Evolutionary conservation across 2,888 invertebrate species (phyloP), one percentile per base, ranked within the genome.

Genomic region (Lucinisca nassula): DNA sequence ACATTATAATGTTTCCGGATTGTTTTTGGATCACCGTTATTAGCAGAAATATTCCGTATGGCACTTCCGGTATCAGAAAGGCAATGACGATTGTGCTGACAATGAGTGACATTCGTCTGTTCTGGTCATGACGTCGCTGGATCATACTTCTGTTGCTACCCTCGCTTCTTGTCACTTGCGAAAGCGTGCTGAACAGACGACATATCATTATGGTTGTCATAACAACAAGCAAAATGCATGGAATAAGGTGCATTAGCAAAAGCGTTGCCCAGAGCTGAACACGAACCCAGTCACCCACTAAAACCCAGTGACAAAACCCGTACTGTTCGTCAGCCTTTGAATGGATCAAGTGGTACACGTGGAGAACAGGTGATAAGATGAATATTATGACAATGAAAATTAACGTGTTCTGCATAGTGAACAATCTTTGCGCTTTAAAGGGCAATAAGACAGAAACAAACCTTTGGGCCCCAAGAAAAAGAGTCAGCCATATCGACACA

Each of bases 401-500:
- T 8, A 84, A 27, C 6, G 79, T 51, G 10, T 49, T 74, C 51
- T 38, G 0, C 14, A 17, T 45, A 30, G 32, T 79, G 37, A 82
- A 77, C n/a, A 55, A 24, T 0, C 21, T 45, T n/a, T 67, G 45
- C 8, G 86, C 45, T 40, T 51, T 67, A 24, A 86, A 82, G 14
- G 89, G 89, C 30, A 38, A 70, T 0, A 67, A 38, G 0, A 86
- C 84, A 12, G 76, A 82, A 14, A 82, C 51, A 37, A 78, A 91
- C 1, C 90, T 77, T 30, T 91, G 92, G 32, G 90, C 55, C 0
- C 87, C 91, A 3, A 92, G 87, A 35, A 86, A 79, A 10, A 87
- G 49, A 17, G 91, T 92, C 35, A 91, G 79, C 87, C 87, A 92
- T 49, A 89, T 90, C 2, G 92, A 92, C 6, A 85, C 70, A 1